Conservation (phyloP, 1,140 invertebrate species). For the Macrotrachela quadricornifera region DNA sequence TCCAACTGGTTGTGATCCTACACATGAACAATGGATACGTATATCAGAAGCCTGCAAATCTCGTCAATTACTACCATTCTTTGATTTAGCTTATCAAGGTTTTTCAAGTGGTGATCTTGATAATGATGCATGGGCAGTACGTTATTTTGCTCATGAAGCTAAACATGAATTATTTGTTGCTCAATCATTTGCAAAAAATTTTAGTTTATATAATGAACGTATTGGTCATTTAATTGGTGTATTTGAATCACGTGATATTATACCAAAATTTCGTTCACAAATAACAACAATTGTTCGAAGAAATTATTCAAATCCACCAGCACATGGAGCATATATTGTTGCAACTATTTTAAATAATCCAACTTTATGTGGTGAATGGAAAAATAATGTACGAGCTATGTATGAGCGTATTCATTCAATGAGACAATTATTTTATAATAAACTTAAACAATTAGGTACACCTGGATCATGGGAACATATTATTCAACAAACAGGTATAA, state of each 20-base stretch:
- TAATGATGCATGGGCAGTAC: constrained; percentile 66
- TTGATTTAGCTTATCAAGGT: constrained; percentile 93
- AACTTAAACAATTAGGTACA: constrained; percentile 50
- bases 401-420: constrained; percentile 67
- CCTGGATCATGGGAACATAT: constrained; percentile 89
- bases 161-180: constrained; percentile 54
- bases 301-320: constrained; percentile 45
- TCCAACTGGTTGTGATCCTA: constrained; percentile 43
- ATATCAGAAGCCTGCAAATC: constrained; percentile 47
- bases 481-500: constrained; percentile 85
- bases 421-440: constrained; percentile 52
- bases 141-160: constrained; percentile 20
- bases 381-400: constrained; percentile 61
- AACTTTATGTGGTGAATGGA: constrained; percentile 59
- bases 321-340: constrained; percentile 61
- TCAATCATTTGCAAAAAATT: constrained; percentile 97
- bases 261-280: constrained; percentile 51
- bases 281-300: constrained; percentile 57
- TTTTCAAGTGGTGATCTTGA: constrained; percentile 85
- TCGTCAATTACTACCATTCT: constrained; percentile 63
- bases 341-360: constrained; percentile 56
- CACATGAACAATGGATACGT: constrained; percentile 56
- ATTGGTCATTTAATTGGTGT: constrained; percentile 70
- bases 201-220: constrained; percentile 84
- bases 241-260: constrained; percentile 38